Evolutionary conservation across 2,888 invertebrate species (phyloP).

Genomic region (Ophion obscuratus): DNA sequence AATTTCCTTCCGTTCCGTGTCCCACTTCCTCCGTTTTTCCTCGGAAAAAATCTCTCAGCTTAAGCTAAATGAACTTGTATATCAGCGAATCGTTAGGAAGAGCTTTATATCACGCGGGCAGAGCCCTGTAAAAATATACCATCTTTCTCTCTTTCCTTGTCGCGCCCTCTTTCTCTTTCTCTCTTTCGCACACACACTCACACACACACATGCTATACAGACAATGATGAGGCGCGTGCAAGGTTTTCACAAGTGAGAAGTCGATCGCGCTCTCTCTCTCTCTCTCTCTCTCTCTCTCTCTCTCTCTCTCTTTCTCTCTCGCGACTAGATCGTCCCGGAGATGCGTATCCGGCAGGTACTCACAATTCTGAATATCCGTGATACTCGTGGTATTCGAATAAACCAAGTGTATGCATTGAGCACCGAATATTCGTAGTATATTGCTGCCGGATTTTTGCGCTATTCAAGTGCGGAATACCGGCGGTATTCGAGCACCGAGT

Average conservation of each 20-base stretch:
- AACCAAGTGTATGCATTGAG: background rate
- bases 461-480: background rate
- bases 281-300: too few species aligned
- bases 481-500: background rate
- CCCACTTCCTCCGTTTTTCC: conserved; percentile 23
- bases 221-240: conserved; percentile 60
- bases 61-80: conserved; percentile 78
- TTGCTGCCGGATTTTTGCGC: background rate
- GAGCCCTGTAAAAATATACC: conserved; percentile 83
- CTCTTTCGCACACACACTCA: background rate
- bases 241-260: conserved; percentile 31
- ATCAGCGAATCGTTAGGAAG: conserved; percentile 82
- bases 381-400: background rate
- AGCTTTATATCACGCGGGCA: conserved; percentile 82
- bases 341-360: too few species aligned
- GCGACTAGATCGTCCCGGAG: background rate
- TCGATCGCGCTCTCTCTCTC: conserved; percentile 33
- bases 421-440: background rate
- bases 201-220: conserved; percentile 55
- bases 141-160: conserved; percentile 68
- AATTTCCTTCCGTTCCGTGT: conserved; percentile 21
- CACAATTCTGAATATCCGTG: background rate
- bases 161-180: conserved; percentile 23
- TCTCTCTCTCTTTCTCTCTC: too few species aligned
- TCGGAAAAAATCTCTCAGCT: conserved; percentile 26